phyloP scores from a whole-genome alignment of 1,140 invertebrate species.

The Tetranychus cinnabarinus region DNA sequence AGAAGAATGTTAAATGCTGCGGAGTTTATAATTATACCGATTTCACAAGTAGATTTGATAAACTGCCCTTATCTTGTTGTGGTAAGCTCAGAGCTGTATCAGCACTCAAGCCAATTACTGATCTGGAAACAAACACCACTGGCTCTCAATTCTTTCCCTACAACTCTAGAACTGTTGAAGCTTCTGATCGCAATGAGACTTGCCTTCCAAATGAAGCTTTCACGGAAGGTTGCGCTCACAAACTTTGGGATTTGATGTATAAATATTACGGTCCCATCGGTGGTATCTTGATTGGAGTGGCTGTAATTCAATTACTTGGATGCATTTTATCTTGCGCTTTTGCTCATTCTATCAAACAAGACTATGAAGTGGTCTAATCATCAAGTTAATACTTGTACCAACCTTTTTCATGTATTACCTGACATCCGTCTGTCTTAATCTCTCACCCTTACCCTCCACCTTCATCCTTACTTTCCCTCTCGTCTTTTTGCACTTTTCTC shows the following conservation, averaged over 20 bases:
- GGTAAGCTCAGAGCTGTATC: background rate
- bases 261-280: background rate
- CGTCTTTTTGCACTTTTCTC: too few relatives aligned
- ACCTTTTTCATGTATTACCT: too few relatives aligned
- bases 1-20: conserved; percentile 8
- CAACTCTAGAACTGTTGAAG: background rate
- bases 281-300: background rate
- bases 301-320: background rate
- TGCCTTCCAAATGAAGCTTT: background rate
- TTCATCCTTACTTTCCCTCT: too few relatives aligned
- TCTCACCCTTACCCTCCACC: too few relatives aligned
- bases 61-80: background rate
- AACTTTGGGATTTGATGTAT: background rate
- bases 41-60: background rate
- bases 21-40: conserved; percentile 6
- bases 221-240: background rate
- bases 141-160: background rate
- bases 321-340: background rate
- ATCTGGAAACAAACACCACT: background rate
- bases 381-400: background rate
- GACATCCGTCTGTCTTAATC: too few relatives aligned
- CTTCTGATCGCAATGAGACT: background rate
- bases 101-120: background rate
- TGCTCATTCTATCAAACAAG: background rate
- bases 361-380: background rate